phyloP scores from a whole-genome alignment of 2,113 vertebrate species.

The Sisor rabdophorus region DNA sequence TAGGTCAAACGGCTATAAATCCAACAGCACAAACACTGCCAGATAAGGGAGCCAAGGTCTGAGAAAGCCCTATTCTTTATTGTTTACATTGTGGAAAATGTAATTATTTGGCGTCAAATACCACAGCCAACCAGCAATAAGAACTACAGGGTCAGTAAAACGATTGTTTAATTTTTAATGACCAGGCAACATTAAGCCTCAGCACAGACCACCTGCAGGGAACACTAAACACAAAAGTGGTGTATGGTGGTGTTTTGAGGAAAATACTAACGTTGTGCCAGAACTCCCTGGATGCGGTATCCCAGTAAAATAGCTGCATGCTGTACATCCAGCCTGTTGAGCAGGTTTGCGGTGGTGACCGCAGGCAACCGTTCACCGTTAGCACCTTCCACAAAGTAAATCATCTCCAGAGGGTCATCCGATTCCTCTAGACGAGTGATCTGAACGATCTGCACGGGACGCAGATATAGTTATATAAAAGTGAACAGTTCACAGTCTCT shows the following conservation, averaged over 20 bases:
- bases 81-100: slow-evolving; percentile 18
- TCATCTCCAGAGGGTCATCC: slow-evolving; percentile 83
- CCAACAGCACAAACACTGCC: slow-evolving; percentile 14
- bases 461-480: neutral
- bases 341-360: slow-evolving; percentile 73
- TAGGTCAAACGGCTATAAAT: slow-evolving; percentile 31
- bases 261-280: slow-evolving; percentile 85
- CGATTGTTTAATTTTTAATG: neutral
- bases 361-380: slow-evolving; percentile 81
- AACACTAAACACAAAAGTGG: slow-evolving; percentile 1
- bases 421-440: slow-evolving; percentile 73
- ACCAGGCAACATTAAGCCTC: neutral
- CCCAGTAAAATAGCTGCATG: slow-evolving; percentile 93
- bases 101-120: slow-evolving; percentile 22
- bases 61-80: slow-evolving; percentile 16
- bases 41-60: slow-evolving; percentile 26
- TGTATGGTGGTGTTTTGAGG: neutral
- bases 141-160: neutral
- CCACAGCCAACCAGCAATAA: neutral
- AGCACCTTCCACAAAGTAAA: slow-evolving; percentile 91
- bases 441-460: slow-evolving; percentile 79
- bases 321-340: slow-evolving; percentile 90
- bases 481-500: neutral
- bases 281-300: slow-evolving; percentile 83
- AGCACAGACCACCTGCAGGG: neutral